These are phyloP conservation scores for Paratilapia polleni DNA, from an alignment of 2,113 vertebrate genomes.

Conservation along the genomic window DNA sequence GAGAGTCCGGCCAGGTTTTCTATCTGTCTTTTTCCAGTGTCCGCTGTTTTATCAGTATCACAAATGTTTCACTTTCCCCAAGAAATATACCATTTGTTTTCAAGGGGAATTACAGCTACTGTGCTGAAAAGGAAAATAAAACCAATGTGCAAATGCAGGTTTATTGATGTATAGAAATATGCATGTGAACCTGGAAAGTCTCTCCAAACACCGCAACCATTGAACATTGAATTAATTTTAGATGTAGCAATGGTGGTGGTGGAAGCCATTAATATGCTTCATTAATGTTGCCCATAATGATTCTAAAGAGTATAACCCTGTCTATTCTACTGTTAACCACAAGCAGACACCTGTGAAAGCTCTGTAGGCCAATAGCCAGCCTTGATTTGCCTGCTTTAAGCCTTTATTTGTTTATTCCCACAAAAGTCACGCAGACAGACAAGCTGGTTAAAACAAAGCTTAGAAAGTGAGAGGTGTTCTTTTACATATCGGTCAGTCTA, in stretches of 20 bases:
- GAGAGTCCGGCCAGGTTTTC: neutral
- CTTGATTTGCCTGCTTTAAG: slow-evolving; percentile 59
- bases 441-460: slow-evolving; percentile 33
- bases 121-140: neutral
- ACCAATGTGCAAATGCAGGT: neutral
- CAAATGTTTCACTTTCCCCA: neutral
- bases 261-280: neutral
- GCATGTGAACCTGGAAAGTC: neutral
- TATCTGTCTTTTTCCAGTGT: neutral
- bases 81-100: slow-evolving; percentile 8
- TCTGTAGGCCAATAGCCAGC: neutral
- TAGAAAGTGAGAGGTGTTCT: slow-evolving; percentile 10
- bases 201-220: neutral
- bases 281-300: neutral
- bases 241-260: neutral
- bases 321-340: slow-evolving; percentile 30
- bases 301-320: neutral
- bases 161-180: neutral
- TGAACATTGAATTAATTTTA: neutral
- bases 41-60: neutral
- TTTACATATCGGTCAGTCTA: slow-evolving; percentile 66
- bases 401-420: slow-evolving; percentile 53
- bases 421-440: slow-evolving; percentile 32
- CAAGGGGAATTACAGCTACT: neutral
- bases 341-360: slow-evolving; percentile 57